Percentiles rank a stretch among this genome's conserved stretches.
phyloP scores from a whole-genome alignment of 1,140 invertebrate species.

The Batillaria attramentaria region DNA sequence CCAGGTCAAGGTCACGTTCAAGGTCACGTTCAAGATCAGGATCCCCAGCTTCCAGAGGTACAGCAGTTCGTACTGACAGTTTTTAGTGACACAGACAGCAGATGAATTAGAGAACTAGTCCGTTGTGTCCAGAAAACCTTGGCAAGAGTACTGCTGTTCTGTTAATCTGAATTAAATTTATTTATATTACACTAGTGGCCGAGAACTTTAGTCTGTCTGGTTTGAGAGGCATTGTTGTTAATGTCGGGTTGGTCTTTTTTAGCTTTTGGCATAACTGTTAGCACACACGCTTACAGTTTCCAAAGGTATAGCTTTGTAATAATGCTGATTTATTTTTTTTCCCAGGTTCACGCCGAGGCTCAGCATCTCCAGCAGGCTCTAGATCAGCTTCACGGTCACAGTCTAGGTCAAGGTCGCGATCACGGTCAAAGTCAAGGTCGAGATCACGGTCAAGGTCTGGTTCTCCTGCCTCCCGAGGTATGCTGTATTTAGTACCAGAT shows the following conservation, averaged over 20 bases:
- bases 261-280: no score
- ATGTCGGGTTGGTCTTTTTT: no score
- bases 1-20: slow-evolving; percentile 29
- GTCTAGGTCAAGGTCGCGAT: slow-evolving; percentile 37
- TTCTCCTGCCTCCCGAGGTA: slow-evolving; percentile 27
- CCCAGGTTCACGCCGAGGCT: slow-evolving; percentile 19
- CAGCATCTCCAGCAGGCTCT: slow-evolving; percentile 29
- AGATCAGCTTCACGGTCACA: slow-evolving; percentile 31
- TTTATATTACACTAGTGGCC: neutral
- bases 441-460: slow-evolving; percentile 34
- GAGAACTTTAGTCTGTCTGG: no score
- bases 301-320: no score
- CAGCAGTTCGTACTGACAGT: no score
- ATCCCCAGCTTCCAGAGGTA: slow-evolving; percentile 30
- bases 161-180: neutral
- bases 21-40: slow-evolving; percentile 35
- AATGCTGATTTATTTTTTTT: neutral
- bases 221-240: neutral
- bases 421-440: slow-evolving; percentile 39
- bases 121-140: no score
- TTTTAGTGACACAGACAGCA: no score
- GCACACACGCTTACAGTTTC: no score
- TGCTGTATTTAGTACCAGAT: neutral
- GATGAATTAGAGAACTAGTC: no score
- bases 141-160: no score